Base-by-base conservation (phyloP, 2,888 invertebrate species). In the Hylaea fasciaria region DNA sequence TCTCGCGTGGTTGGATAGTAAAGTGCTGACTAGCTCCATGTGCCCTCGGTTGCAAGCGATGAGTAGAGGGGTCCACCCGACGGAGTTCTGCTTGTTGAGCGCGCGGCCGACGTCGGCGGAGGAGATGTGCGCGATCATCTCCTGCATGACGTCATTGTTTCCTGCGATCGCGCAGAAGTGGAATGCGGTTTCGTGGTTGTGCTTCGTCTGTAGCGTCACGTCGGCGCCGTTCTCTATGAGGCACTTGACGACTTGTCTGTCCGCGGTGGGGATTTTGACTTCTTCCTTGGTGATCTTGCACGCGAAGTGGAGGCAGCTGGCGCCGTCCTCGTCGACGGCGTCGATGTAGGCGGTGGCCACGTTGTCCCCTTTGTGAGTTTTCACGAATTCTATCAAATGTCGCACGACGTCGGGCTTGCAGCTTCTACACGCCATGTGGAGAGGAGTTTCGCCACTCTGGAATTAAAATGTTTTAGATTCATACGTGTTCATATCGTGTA, bases 1-100 rank as follows among this genome's bases (percentile, higher is more conserved):
- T 81, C 99, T 95, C 9, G 99, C 99, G 85, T 99, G 98, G 87
- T 99, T 98, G 40, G 96, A 94, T 61, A 99, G 93, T 57, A 99
- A 93, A 64, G 97, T 97, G 78, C 94, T 97, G 43, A 99, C 98
- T 71, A 99, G 95, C 80, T 98, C 97, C 93, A 97, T 96, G 85
- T 99, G 99, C 5, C 99, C 99, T 81, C 97, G 94, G 81, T 99
- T 96, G 77, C 99, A 97, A 16, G 99, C 99, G 73, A 99, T 98
- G 52, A 99, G 93, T 69, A 99, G 92, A 12, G 99, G 99, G 0
- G 99, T 99, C 98, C 99, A 99, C 9, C 99, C 97, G 66, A 98
- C 96, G 60, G 96, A 96, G 58, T 97, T 97, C 83, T 99, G 99
- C 76, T 96, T 95, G 84, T 99, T 99, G 73, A 99, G 94, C 0